Evolutionary conservation across 1,140 invertebrate genomes (phyloP).

Genomic region (Chionoecetes opilio): DNA sequence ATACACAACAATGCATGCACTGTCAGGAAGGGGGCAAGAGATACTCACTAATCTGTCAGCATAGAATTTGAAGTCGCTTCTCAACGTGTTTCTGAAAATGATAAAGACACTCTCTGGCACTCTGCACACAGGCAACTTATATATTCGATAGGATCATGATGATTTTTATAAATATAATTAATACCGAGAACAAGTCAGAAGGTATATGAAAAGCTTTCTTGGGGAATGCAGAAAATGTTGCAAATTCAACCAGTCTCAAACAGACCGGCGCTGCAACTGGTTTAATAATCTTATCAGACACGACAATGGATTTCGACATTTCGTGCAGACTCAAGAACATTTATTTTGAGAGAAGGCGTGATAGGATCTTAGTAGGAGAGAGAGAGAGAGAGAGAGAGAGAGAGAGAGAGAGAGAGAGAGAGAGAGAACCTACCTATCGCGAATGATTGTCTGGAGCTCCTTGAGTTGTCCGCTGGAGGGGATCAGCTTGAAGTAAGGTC

Average conservation of each 20-base stretch:
- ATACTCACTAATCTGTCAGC: slow-evolving; percentile 89
- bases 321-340: too few relatives aligned
- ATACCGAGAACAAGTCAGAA: too few relatives aligned
- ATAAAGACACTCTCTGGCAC: too few relatives aligned
- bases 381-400: not conserved
- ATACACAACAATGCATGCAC: not conserved
- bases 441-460: slow-evolving; percentile 72
- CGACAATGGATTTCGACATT: too few relatives aligned
- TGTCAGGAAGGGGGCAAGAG: too few relatives aligned
- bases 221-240: too few relatives aligned
- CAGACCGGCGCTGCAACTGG: too few relatives aligned
- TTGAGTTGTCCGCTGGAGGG: slow-evolving; percentile 67
- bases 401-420: not conserved
- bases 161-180: too few relatives aligned
- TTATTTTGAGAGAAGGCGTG: not conserved
- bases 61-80: slow-evolving; percentile 99
- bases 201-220: too few relatives aligned
- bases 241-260: too few relatives aligned
- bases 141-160: too few relatives aligned
- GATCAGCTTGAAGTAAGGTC: slow-evolving; percentile 69
- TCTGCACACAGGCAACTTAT: not conserved
- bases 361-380: not conserved
- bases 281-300: too few relatives aligned
- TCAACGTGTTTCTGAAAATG: slow-evolving; percentile 88
- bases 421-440: slow-evolving; percentile 48